Evolutionary conservation across 2,113 vertebrate genomes (phyloP).

Genomic region (Ia io): DNA sequence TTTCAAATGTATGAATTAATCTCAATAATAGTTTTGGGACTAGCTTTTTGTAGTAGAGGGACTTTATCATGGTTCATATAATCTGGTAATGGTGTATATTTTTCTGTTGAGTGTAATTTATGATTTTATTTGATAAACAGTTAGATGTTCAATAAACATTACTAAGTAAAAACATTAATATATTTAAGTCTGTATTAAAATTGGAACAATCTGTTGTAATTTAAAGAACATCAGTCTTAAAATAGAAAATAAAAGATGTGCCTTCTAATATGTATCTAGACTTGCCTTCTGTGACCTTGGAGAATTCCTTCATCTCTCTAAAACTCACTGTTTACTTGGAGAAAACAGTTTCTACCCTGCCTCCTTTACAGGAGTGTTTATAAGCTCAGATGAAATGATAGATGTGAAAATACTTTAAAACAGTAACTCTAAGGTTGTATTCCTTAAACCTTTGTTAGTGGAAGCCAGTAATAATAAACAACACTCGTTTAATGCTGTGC

Average conservation of each 20-base stretch:
- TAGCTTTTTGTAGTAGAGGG: background rate
- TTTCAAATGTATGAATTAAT: conserved; percentile 9
- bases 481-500: background rate
- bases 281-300: conserved; percentile 2
- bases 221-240: background rate
- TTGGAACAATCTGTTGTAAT: background rate
- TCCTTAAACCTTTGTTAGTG: background rate
- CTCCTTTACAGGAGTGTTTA: background rate
- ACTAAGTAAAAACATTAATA: background rate
- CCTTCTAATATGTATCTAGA: conserved; percentile 1
- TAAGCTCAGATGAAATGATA: background rate
- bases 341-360: background rate
- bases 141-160: conserved; percentile 25
- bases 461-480: background rate
- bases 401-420: conserved; percentile 29
- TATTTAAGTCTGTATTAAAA: conserved; percentile 23
- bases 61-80: background rate
- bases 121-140: conserved; percentile 1
- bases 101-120: conserved; percentile 25
- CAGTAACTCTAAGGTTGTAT: background rate
- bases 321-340: background rate
- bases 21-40: background rate
- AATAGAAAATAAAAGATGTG: background rate
- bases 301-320: background rate
- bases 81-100: background rate